A percentile compares a stretch with the other conserved stretches of the same genome.
phyloP scores from a whole-genome alignment of 2,888 invertebrate genomes.

The Drosophila mulleri region DNA sequence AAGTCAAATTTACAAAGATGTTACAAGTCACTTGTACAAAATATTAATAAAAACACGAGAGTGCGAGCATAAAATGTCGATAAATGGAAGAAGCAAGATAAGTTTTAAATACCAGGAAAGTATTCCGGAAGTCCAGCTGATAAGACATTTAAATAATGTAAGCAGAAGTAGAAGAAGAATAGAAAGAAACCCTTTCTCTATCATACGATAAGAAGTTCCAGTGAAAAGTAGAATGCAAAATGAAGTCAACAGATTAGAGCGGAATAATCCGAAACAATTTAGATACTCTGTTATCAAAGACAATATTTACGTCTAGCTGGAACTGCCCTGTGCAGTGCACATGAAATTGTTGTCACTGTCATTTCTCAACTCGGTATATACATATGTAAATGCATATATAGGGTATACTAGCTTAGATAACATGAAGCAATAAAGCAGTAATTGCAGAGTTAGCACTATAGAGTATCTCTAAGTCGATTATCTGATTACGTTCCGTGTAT shows the following conservation, averaged over 20 bases:
- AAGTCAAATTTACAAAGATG: no score
- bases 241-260: neutral
- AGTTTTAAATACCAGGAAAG: neutral
- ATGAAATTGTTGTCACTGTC: neutral
- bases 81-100: neutral
- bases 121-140: neutral
- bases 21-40: no score
- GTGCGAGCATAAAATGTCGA: neutral
- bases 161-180: neutral
- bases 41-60: no score
- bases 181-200: neutral
- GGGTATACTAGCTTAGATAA: neutral
- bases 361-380: neutral
- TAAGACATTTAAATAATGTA: neutral
- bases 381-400: neutral
- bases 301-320: slow-evolving; percentile 3
- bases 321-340: neutral
- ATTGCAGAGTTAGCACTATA: neutral
- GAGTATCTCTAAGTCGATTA: neutral
- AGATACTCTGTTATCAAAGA: slow-evolving; percentile 14
- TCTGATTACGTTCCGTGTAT: no score
- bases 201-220: neutral
- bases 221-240: neutral
- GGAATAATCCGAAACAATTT: slow-evolving; percentile 1
- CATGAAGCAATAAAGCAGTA: neutral